Percentiles rank a stretch among this genome's conserved stretches.
These are phyloP conservation scores for Thaumetopoea pityocampa DNA, from an alignment of 1,140 invertebrate species.

Conservation along the genomic window DNA sequence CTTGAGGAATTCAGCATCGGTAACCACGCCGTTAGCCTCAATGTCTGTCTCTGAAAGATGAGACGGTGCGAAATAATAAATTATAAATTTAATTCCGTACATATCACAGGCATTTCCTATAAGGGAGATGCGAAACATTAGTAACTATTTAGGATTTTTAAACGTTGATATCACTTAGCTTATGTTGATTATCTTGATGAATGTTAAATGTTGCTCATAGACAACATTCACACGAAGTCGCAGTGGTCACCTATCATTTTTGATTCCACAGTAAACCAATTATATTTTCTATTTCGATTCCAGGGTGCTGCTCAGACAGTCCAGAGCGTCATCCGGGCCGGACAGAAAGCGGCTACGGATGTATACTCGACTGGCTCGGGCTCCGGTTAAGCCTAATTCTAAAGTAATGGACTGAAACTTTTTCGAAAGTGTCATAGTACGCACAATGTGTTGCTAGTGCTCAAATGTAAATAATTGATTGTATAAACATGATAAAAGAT, in stretches of 20 bases:
- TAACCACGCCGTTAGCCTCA: too few species aligned
- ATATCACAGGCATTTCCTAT: background rate
- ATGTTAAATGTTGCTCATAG: too few species aligned
- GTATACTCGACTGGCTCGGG: conserved; percentile 66
- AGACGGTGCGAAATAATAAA: background rate
- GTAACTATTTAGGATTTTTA: too few species aligned
- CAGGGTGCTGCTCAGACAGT: conserved; percentile 73
- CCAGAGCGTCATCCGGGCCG: conserved; percentile 67
- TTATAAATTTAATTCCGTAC: background rate
- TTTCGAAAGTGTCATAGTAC: conserved; percentile 71
- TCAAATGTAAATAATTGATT: conserved; percentile 60
- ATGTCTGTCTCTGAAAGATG: too few species aligned
- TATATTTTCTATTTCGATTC: conserved; percentile 20
- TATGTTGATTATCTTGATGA: too few species aligned
- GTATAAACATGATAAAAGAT: too few species aligned
- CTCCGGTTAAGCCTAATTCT: conserved; percentile 24
- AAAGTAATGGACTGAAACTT: conserved; percentile 51
- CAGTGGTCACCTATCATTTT: conserved; percentile 1
- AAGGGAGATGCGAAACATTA: too few species aligned
- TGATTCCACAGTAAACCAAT: too few species aligned
- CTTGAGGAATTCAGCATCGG: too few species aligned
- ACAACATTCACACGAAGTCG: too few species aligned
- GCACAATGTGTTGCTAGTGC: conserved; percentile 68
- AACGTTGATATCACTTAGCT: too few species aligned
- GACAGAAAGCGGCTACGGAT: conserved; percentile 58